Conservation (phyloP, 2,797 vertebrate genomes). For the Urosaurus nigricauda region DNA sequence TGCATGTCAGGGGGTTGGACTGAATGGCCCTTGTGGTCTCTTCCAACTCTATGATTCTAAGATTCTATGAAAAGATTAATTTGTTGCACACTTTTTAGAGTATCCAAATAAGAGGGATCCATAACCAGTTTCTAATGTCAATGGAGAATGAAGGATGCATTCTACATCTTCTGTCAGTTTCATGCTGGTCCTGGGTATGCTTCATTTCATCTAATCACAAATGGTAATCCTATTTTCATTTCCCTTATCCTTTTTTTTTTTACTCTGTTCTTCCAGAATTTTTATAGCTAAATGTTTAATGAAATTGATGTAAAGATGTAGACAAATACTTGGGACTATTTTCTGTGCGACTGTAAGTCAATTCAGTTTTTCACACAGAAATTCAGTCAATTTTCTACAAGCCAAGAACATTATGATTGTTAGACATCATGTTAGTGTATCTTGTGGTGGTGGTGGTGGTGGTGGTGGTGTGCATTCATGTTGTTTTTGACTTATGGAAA, state of each 20-base stretch:
- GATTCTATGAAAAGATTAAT: constrained; percentile 46
- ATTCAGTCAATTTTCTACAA: constrained; percentile 62
- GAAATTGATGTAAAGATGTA: constrained; percentile 60
- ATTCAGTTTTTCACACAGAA: constrained; percentile 67
- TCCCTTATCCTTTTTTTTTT: constrained; percentile 58
- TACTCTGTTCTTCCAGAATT: constrained; percentile 46
- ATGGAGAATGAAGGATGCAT: constrained; percentile 57
- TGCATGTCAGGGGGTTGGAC: too few relatives aligned
- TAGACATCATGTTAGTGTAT: background rate
- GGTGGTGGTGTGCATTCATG: too few relatives aligned
- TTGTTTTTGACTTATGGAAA: too few relatives aligned
- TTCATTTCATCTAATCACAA: constrained; percentile 69
- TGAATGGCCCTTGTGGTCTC: too few relatives aligned
- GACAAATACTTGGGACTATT: constrained; percentile 60
- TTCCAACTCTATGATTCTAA: too few relatives aligned
- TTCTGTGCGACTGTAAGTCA: constrained; percentile 46
- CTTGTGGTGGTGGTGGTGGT: too few relatives aligned
- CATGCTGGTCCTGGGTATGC: constrained; percentile 63
- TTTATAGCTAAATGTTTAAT: constrained; percentile 70
- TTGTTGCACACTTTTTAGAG: constrained; percentile 40
- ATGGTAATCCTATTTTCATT: constrained; percentile 73
- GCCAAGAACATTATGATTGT: constrained; percentile 43
- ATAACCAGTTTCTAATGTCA: constrained; percentile 68
- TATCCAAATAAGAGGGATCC: constrained; percentile 45
- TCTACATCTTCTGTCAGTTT: constrained; percentile 58